Percentiles rank a stretch among this genome's conserved stretches.
These are phyloP conservation scores for Allolobophora icterica DNA, from an alignment of 2,888 invertebrate genomes.

Conservation along the genomic window DNA sequence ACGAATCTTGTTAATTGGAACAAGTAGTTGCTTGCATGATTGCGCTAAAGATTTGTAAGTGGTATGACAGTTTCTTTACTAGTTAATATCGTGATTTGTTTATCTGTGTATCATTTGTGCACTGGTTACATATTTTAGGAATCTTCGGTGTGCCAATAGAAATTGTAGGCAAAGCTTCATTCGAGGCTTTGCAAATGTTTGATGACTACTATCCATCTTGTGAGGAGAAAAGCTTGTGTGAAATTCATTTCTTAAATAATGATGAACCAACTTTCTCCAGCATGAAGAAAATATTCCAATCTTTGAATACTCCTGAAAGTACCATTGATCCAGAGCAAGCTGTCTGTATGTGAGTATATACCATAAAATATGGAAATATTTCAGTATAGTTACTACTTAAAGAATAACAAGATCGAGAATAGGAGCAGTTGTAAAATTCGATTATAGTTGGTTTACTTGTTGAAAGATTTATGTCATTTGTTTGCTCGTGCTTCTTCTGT, in stretches of 20 bases:
- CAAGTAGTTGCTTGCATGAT: too few relatives aligned
- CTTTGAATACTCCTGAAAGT: background rate
- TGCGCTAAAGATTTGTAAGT: background rate
- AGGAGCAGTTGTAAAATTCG: too few relatives aligned
- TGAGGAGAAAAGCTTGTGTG: background rate
- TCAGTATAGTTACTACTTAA: too few relatives aligned
- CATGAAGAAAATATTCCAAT: too few relatives aligned
- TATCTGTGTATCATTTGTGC: background rate
- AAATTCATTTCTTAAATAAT: slow-evolving; percentile 23
- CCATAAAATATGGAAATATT: background rate
- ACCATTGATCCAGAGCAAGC: background rate
- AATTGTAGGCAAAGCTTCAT: background rate
- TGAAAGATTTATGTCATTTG: too few relatives aligned
- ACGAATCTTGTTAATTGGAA: too few relatives aligned
- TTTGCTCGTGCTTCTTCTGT: too few relatives aligned
- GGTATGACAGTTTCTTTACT: background rate
- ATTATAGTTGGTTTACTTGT: too few relatives aligned
- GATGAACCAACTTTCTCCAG: too few relatives aligned
- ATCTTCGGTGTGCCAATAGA: background rate
- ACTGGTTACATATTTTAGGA: background rate
- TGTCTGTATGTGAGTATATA: background rate
- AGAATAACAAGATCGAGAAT: too few relatives aligned
- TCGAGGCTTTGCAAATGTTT: background rate
- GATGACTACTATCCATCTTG: background rate
- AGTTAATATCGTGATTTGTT: background rate